Percentiles rank a stretch among this genome's conserved stretches.
phyloP scores from a whole-genome alignment of 2,888 invertebrate species.

The Polydrusus tereticollis region DNA sequence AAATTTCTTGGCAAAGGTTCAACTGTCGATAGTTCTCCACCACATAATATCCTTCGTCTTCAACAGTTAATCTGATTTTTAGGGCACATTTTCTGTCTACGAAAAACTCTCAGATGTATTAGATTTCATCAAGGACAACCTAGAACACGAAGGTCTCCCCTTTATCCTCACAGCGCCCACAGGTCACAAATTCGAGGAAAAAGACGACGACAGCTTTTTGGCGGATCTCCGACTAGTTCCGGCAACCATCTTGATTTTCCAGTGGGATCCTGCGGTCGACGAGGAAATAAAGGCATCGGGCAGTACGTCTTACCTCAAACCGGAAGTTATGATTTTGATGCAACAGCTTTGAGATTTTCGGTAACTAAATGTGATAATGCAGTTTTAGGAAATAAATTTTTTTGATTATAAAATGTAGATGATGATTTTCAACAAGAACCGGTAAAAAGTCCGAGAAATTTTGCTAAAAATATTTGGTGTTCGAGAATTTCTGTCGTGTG shows the following conservation, averaged over 20 bases:
- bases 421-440: not conserved
- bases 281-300: conserved; percentile 71
- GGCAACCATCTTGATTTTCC: conserved; percentile 84
- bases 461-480: too few species aligned
- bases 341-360: conserved; percentile 68
- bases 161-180: conserved; percentile 79
- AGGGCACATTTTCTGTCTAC: conserved; percentile 91
- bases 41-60: too few species aligned
- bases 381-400: conserved; percentile 5
- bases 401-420: too few species aligned
- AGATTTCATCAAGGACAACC: conserved; percentile 84
- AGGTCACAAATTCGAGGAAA: conserved; percentile 76
- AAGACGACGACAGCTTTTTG: conserved; percentile 80
- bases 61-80: conserved; percentile 58
- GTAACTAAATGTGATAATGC: conserved; percentile 7
- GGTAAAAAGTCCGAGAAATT: too few species aligned
- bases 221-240: conserved; percentile 86
- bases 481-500: too few species aligned
- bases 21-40: too few species aligned
- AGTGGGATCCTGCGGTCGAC: conserved; percentile 72
- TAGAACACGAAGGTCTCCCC: conserved; percentile 77
- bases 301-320: conserved; percentile 78
- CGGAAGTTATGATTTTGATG: conserved; percentile 81
- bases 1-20: too few species aligned
- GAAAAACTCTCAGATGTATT: conserved; percentile 82